A percentile compares a stretch with the other conserved stretches of the same genome.
phyloP scores from a whole-genome alignment of 2,888 invertebrate species.

The Penaeus monodon region DNA sequence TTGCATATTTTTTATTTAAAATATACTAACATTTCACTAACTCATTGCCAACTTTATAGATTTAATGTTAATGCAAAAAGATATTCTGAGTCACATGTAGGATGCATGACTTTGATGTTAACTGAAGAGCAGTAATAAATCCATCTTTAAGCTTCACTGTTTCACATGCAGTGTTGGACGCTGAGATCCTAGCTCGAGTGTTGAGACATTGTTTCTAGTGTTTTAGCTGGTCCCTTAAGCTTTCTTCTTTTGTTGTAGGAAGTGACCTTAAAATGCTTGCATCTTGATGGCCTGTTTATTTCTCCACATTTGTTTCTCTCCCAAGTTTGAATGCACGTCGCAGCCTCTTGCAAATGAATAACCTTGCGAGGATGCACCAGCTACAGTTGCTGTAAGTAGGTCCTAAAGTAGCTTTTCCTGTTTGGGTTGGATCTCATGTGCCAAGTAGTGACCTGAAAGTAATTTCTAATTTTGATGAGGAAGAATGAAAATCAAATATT shows the following conservation, averaged over 20 bases:
- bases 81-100: too few species aligned
- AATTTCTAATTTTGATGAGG: not conserved
- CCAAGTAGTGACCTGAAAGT: not conserved
- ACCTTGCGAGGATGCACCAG: slow-evolving; percentile 79
- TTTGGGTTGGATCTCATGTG: not conserved
- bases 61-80: too few species aligned
- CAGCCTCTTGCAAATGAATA: slow-evolving; percentile 81
- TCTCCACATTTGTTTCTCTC: slow-evolving; percentile 70
- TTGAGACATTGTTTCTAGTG: slow-evolving; percentile 14
- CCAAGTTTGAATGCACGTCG: slow-evolving; percentile 76
- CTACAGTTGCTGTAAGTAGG: slow-evolving; percentile 80
- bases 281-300: slow-evolving; percentile 61
- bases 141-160: too few species aligned
- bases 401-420: slow-evolving; percentile 39
- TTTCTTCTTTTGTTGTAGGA: slow-evolving; percentile 43
- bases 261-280: slow-evolving; percentile 45
- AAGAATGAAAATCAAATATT: too few species aligned
- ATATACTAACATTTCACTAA: too few species aligned
- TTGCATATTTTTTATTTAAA: too few species aligned
- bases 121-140: too few species aligned
- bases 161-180: too few species aligned
- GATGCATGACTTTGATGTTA: too few species aligned
- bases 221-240: slow-evolving; percentile 41
- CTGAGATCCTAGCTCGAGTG: slow-evolving; percentile 10
- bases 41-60: too few species aligned